Conservation (phyloP, 2,888 invertebrate genomes). For the Stenodema calcarata region DNA sequence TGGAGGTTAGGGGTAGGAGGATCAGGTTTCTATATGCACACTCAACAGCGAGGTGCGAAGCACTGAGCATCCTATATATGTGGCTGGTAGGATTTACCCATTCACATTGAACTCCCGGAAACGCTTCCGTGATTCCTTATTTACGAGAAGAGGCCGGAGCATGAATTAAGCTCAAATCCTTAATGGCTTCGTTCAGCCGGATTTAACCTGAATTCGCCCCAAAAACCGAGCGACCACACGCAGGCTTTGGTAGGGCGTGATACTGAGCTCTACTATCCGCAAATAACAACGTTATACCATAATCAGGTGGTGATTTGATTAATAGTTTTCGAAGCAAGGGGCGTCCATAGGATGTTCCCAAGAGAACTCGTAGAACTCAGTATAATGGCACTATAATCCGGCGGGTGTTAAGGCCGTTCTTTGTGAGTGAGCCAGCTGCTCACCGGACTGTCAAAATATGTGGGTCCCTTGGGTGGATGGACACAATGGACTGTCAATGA, state of each 20-base stretch:
- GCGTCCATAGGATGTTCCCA: neutral
- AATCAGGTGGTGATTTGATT: conserved; percentile 2
- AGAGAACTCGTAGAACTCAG: neutral
- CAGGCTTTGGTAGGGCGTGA: neutral
- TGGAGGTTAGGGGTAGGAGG: too few species aligned
- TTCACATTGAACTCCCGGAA: too few species aligned
- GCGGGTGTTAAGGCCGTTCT: neutral
- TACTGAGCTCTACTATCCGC: neutral
- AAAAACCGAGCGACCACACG: neutral
- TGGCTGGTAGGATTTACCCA: too few species aligned
- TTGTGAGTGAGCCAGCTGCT: conserved; percentile 3
- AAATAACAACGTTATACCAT: neutral
- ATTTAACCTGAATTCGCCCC: neutral
- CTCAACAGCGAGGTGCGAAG: too few species aligned
- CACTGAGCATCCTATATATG: too few species aligned
- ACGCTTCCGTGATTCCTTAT: too few species aligned
- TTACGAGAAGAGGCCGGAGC: too few species aligned
- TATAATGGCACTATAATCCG: conserved; percentile 4
- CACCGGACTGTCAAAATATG: conserved; percentile 20
- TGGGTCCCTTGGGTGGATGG: neutral
- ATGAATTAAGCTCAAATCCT: too few species aligned
- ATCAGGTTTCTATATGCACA: too few species aligned
- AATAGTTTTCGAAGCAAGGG: neutral
- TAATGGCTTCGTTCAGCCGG: neutral
- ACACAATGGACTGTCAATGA: neutral